phyloP scores from a whole-genome alignment of 2,888 invertebrate genomes.

The Protula sp. region DNA sequence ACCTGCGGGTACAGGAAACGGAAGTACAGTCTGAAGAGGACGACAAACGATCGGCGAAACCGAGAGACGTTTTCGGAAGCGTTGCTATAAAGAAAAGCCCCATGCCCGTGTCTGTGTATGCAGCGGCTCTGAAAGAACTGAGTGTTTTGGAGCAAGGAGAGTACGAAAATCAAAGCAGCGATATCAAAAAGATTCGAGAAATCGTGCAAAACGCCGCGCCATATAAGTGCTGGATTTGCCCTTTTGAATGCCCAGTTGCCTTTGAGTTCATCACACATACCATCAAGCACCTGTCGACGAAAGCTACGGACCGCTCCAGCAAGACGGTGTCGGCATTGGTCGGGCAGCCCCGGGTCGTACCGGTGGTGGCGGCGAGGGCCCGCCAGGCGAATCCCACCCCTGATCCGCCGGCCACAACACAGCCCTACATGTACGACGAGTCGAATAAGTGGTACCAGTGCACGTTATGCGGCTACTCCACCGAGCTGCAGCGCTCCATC shows the following conservation, averaged over 20 bases:
- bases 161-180: background rate
- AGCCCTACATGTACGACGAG: background rate
- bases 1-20: background rate
- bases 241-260: background rate
- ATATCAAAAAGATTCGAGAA: no score
- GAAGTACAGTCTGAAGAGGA: background rate
- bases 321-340: no score
- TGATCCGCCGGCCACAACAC: background rate
- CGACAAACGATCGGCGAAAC: background rate
- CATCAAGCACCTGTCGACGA: background rate
- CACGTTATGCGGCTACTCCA: conserved; percentile 47
- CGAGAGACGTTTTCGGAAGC: background rate
- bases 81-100: background rate
- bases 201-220: no score
- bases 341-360: no score
- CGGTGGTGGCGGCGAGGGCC: no score
- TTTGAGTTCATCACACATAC: background rate
- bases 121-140: background rate
- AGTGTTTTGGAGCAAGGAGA: background rate
- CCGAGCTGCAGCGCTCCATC: conserved; percentile 48
- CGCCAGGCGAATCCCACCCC: no score
- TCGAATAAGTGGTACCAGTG: conserved; percentile 30
- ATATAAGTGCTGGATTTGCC: background rate
- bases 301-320: background rate
- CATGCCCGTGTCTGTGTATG: no score